Base-by-base conservation (phyloP, 1,140 invertebrate genomes). In the Drosophila ercepeae region DNA sequence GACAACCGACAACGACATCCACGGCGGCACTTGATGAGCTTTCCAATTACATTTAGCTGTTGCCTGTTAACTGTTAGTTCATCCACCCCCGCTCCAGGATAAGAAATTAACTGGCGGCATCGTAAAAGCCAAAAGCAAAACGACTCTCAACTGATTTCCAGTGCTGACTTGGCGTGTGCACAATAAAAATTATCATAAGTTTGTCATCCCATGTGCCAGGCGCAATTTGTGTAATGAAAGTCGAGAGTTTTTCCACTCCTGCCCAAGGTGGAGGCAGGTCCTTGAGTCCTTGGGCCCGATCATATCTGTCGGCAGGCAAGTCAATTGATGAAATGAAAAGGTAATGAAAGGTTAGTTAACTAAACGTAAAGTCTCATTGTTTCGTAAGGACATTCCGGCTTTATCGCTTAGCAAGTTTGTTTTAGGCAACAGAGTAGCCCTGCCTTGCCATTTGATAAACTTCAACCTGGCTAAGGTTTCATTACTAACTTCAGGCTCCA, bases 11-110 rank as follows among this genome's bases (percentile, higher is more conserved):
- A 44, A 29, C 45, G 23, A 16, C 45, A 49, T 25, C 25, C n/a
- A n/a, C 25, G 27, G 29, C 16, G 25, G 52, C 57, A 75, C 77
- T 81, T 81, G 77, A 81, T 81, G 72, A 81, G 78, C 72, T 79
- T 81, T 79, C 76, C 76, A 81, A 81, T 81, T 81, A 81, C 78
- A 81, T 81, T 81, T 79, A 79, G 70, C 70, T 39, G 53, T 58
- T 65, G 23, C 55, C 69, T 78, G 76, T 79, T 76, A 60, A 70
- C 76, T 58, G 34, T 73, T 42, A 42, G 39, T 42, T 16, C 7
- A 4, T 6, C 39, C 16, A 14, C 14, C 7, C 39, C 7, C 34
- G 1, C n/a, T n/a, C 9, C 16, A 29, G 42, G 73, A 61, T 72
- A 77, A 79, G 76, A 58, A 75, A 79, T 79, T 79, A 79, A 79